These are phyloP conservation scores for Polydrusus pterygomalis DNA, from an alignment of 2,888 invertebrate genomes.

Conservation along the genomic window DNA sequence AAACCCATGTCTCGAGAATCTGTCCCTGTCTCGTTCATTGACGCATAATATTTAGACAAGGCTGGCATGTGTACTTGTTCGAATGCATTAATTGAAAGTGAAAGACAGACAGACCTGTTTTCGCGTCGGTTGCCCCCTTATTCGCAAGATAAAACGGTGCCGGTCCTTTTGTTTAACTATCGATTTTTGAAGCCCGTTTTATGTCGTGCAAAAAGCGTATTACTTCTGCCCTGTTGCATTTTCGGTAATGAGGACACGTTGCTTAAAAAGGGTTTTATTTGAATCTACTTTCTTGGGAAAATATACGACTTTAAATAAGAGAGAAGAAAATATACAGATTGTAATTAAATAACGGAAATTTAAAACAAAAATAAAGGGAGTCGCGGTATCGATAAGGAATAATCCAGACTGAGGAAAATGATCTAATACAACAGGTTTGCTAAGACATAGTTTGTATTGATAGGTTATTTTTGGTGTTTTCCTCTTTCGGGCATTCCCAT, in stretches of 20 bases:
- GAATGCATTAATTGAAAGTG: slow-evolving; percentile 22
- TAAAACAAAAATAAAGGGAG: too few species aligned
- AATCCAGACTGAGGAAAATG: too few species aligned
- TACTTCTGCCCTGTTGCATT: slow-evolving; percentile 29
- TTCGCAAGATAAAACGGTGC: slow-evolving; percentile 25
- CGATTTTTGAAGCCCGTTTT: slow-evolving; percentile 23
- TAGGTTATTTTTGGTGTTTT: too few species aligned
- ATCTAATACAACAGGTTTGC: too few species aligned
- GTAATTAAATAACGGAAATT: too few species aligned
- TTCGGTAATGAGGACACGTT: slow-evolving; percentile 23
- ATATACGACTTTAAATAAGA: background rate
- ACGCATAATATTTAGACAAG: slow-evolving; percentile 28
- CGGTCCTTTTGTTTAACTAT: slow-evolving; percentile 26
- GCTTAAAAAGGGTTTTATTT: slow-evolving; percentile 21
- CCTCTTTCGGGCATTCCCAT: too few species aligned
- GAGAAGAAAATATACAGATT: too few species aligned
- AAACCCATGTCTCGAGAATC: slow-evolving; percentile 21
- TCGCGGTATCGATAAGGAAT: too few species aligned
- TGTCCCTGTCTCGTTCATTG: slow-evolving; percentile 22
- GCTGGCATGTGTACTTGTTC: slow-evolving; percentile 25
- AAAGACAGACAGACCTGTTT: slow-evolving; percentile 8
- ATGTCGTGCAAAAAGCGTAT: slow-evolving; percentile 26
- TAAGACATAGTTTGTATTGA: too few species aligned
- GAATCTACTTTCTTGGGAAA: slow-evolving; percentile 20
- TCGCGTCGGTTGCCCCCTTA: slow-evolving; percentile 15